Percentiles rank a stretch among this genome's conserved stretches.
Conservation (phyloP, 2,888 invertebrate species). For the Andrena flavipes region DNA sequence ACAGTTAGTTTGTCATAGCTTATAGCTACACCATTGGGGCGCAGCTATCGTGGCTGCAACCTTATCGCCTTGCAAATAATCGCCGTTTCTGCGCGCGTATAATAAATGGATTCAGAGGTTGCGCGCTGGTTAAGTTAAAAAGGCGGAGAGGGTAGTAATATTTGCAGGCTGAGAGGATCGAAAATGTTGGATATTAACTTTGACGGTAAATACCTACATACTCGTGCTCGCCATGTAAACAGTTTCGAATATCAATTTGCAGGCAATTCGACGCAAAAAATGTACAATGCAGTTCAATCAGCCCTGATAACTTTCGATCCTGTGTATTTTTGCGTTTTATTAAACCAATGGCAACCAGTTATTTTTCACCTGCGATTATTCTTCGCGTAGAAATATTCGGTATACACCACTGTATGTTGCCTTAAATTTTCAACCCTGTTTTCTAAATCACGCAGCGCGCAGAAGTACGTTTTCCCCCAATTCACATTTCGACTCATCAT, state of each 20-base stretch:
- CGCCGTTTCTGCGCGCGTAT: constrained; percentile 13
- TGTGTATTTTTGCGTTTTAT: too few relatives aligned
- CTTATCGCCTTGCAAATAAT: constrained; percentile 56
- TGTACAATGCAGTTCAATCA: too few relatives aligned
- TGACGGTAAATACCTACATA: background rate
- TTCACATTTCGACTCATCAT: constrained; percentile 18
- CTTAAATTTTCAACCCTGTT: background rate
- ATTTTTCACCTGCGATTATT: too few relatives aligned
- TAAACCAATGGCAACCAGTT: too few relatives aligned
- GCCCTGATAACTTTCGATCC: too few relatives aligned
- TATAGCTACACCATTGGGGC: constrained; percentile 26
- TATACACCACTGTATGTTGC: background rate
- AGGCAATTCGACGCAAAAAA: too few relatives aligned
- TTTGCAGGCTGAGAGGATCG: background rate
- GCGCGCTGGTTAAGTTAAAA: background rate
- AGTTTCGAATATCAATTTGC: too few relatives aligned
- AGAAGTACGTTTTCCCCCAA: too few relatives aligned
- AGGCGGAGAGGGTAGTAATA: constrained; percentile 3
- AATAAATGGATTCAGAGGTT: constrained; percentile 20
- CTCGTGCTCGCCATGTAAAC: too few relatives aligned
- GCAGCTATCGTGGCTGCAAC: constrained; percentile 47
- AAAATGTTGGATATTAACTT: background rate
- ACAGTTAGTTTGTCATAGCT: constrained; percentile 45
- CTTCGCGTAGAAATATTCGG: too few relatives aligned
- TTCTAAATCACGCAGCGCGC: background rate